Evolutionary conservation across 2,888 invertebrate genomes (phyloP).

Genomic region (Apamea epomidion): DNA sequence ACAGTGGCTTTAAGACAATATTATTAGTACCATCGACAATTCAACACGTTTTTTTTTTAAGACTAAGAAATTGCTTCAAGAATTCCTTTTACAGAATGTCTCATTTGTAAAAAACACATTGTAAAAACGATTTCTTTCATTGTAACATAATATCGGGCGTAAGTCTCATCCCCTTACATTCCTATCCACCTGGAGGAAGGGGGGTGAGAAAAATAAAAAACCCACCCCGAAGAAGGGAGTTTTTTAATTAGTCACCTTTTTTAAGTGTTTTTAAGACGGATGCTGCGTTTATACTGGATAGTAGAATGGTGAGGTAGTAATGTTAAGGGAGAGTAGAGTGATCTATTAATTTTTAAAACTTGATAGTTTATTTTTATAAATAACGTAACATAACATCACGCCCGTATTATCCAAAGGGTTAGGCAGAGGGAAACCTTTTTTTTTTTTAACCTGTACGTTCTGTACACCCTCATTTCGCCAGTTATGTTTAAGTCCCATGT

Average conservation of each 20-base stretch:
- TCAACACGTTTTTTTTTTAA: neutral
- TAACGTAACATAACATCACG: neutral
- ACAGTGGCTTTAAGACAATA: neutral
- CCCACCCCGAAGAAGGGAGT: conserved; percentile 71
- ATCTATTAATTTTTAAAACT: neutral
- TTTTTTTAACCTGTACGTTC: too few species aligned
- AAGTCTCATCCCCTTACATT: conserved; percentile 54
- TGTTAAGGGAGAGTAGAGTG: conserved; percentile 1
- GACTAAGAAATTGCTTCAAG: neutral
- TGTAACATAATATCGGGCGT: conserved; percentile 48
- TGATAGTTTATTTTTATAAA: neutral
- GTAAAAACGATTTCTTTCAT: conserved; percentile 14
- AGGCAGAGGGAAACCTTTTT: neutral
- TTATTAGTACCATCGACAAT: neutral
- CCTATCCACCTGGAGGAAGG: conserved; percentile 51
- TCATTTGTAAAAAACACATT: conserved; percentile 24
- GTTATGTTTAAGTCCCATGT: too few species aligned
- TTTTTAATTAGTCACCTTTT: conserved; percentile 87
- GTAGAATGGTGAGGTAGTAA: neutral
- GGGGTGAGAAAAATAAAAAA: conserved; percentile 59
- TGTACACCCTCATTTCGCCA: too few species aligned
- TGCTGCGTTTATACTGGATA: conserved; percentile 70
- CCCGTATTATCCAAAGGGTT: neutral
- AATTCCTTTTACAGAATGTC: conserved; percentile 15
- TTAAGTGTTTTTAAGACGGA: conserved; percentile 76